Evolutionary conservation across 2,888 invertebrate species (phyloP), one percentile per base, ranked within the genome.

Genomic region (Rutpela maculata): DNA sequence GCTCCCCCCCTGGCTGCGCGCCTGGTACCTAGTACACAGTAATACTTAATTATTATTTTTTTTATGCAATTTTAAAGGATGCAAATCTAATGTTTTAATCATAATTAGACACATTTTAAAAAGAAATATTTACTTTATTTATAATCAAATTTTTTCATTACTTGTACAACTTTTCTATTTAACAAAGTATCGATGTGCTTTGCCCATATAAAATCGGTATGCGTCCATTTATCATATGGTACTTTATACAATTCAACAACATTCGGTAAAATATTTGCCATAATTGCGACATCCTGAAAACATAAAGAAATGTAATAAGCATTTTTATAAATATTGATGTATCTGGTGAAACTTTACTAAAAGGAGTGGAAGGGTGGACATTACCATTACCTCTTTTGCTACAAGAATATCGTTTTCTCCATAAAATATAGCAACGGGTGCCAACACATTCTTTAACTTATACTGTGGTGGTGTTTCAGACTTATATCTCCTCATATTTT

Each of bases 381-480:
- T 6, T 15, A 84, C 11, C 90, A 43, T 50, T 76, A 90, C 86
- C 93, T 89, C 80, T 91, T 93, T 0, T 93, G 93, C 0, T 94
- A 92, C 74, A 3, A 78, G 22, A 38, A 72, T 59, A 83, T 93
- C 93, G 60, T 91, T 89, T 22, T 87, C 85, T 38, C 90, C 91
- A 78, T 89, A 90, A 82, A 90, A 91, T 5, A 92, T 78, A 19
- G 90, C 88, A n/a, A 90, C 87, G 0, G 91, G 90, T 15, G 88
- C 84, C 15, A 87, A 88, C 22, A 90, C 84, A 50, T 87, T 88
- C 5, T 85, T 80, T 55, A 90, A 43, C 0, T 50, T 50, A n/a
- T 50, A 50, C 1, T 50, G 15, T 50, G n/a, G 50, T 50, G 50
- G 50, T n/a, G 7, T 50, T 50, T 50, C 50, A 6, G 50, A 50